These are phyloP conservation scores for Albula goreensis DNA, from an alignment of 2,113 vertebrate species.

Conservation along the genomic window DNA sequence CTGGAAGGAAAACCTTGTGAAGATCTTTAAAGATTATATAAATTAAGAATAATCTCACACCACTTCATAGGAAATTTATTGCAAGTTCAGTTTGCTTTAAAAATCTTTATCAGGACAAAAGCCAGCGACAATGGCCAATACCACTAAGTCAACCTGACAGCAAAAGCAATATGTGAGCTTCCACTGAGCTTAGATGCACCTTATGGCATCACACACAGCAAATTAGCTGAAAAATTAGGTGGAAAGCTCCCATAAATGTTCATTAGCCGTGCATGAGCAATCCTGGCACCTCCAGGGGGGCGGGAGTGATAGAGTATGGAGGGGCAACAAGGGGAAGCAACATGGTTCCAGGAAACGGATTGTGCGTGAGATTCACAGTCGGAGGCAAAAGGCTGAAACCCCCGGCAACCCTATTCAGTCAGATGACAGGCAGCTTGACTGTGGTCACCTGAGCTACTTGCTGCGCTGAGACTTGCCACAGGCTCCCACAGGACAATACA, in stretches of 20 bases:
- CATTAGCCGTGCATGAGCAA: constrained; percentile 29
- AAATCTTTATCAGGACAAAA: constrained; percentile 54
- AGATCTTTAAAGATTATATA: constrained; percentile 46
- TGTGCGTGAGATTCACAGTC: too few relatives aligned
- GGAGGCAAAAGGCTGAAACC: not conserved
- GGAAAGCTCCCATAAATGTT: constrained; percentile 34
- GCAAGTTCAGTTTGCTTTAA: constrained; percentile 56
- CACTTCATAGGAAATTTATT: constrained; percentile 61
- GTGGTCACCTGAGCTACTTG: not conserved
- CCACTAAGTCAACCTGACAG: constrained; percentile 25
- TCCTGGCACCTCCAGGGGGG: not conserved
- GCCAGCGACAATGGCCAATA: constrained; percentile 49
- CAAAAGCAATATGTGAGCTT: constrained; percentile 19
- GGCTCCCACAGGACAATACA: not conserved
- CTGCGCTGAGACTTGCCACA: too few relatives aligned
- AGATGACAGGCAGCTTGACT: not conserved
- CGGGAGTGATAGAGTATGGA: not conserved
- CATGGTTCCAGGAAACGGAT: not conserved
- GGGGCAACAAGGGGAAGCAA: not conserved
- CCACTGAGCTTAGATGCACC: constrained; percentile 24
- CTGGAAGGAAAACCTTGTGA: constrained; percentile 30
- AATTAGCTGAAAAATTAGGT: constrained; percentile 45
- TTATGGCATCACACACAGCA: constrained; percentile 28
- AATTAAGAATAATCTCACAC: constrained; percentile 61
- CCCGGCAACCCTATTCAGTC: not conserved